Conservation (phyloP, 2,113 vertebrate species). For the Scytalopus superciliaris region DNA sequence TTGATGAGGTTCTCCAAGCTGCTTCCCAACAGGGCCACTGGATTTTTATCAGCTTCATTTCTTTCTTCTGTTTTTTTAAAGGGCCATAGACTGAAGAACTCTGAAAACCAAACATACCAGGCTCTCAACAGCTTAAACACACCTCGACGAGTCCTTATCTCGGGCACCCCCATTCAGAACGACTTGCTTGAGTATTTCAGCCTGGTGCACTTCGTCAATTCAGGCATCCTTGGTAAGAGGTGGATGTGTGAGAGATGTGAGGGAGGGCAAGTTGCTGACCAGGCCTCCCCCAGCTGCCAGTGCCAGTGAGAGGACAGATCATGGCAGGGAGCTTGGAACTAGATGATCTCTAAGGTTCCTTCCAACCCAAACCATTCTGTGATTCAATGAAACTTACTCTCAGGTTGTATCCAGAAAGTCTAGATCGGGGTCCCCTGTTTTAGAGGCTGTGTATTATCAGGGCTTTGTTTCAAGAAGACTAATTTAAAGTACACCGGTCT, state of each 20-base stretch:
- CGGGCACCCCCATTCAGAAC: constrained; percentile 96
- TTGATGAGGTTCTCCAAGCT: not conserved
- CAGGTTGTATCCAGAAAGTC: not conserved
- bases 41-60: not conserved
- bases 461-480: not conserved
- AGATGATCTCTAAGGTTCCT: not conserved
- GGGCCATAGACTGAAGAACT: constrained; percentile 96
- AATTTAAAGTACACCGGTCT: not conserved
- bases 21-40: not conserved
- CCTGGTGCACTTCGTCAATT: constrained; percentile 94
- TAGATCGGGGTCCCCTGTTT: not conserved
- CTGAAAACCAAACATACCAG: constrained; percentile 97
- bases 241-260: not conserved
- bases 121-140: constrained; percentile 89
- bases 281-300: not conserved
- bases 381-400: not conserved
- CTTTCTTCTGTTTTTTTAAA: constrained; percentile 43
- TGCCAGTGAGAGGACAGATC: not conserved
- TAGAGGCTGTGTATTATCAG: not conserved
- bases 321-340: not conserved
- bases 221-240: constrained; percentile 89
- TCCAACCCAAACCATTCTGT: not conserved
- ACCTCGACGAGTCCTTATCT: constrained; percentile 90
- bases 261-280: not conserved
- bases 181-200: constrained; percentile 98